Percentiles rank a stretch among this genome's conserved stretches.
These are phyloP conservation scores for Pantala flavescens DNA, from an alignment of 1,140 invertebrate genomes.

Conservation along the genomic window DNA sequence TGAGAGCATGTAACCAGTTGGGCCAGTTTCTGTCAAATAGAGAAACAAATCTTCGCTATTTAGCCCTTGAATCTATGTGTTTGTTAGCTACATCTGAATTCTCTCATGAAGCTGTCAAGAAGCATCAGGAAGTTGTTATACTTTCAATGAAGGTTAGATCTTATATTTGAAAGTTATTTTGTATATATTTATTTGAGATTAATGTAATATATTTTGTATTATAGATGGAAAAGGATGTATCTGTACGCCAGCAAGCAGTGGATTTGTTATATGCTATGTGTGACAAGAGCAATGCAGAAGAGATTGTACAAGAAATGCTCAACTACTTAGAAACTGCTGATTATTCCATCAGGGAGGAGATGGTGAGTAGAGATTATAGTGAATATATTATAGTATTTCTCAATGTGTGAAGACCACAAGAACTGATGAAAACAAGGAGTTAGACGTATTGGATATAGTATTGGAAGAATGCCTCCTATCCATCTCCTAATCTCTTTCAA, in stretches of 20 bases:
- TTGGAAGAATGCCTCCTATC: too few species aligned
- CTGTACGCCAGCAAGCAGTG: constrained; percentile 94
- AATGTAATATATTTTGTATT: too few species aligned
- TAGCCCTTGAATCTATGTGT: constrained; percentile 99
- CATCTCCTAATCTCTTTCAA: too few species aligned
- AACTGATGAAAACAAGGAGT: too few species aligned
- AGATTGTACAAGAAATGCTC: constrained; percentile 99
- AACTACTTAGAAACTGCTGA: constrained; percentile 98
- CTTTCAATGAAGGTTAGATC: constrained; percentile 83
- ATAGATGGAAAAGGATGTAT: constrained; percentile 96
- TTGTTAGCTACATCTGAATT: constrained; percentile 98
- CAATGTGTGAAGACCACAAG: too few species aligned
- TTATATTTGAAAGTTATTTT: not conserved
- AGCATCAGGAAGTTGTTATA: constrained; percentile 99
- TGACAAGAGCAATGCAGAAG: constrained; percentile 97
- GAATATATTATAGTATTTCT: constrained; percentile 11
- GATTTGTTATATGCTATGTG: constrained; percentile 99
- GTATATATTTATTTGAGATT: not conserved
- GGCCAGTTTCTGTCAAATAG: constrained; percentile 97
- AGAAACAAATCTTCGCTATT: constrained; percentile 95
- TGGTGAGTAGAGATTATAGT: constrained; percentile 73
- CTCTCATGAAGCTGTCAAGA: constrained; percentile 99
- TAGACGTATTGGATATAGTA: too few species aligned
- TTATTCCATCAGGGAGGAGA: constrained; percentile 99
- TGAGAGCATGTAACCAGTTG: constrained; percentile 96